phyloP scores from a whole-genome alignment of 2,113 vertebrate species.

The Malurus elegans region DNA sequence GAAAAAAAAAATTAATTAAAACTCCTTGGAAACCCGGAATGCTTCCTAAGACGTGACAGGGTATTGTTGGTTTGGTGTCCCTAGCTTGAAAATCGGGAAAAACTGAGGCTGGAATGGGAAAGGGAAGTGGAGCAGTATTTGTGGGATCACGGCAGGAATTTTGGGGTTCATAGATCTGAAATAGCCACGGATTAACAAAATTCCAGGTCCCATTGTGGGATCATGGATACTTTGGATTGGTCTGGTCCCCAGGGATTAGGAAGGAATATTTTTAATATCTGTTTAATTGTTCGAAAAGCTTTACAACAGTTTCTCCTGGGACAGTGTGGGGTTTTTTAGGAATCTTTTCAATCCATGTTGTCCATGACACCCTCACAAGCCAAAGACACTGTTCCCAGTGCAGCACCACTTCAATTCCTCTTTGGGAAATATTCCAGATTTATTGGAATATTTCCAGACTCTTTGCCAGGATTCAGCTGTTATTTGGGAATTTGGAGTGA shows the following conservation, averaged over 20 bases:
- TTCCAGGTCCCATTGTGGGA: neutral
- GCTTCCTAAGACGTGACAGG: neutral
- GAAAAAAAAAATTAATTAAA: neutral
- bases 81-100: neutral
- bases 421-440: accelerated
- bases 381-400: neutral
- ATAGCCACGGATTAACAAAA: no score
- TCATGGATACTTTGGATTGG: neutral
- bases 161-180: neutral
- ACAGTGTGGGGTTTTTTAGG: neutral
- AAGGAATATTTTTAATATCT: neutral
- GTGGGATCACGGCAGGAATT: neutral
- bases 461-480: neutral
- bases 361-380: neutral
- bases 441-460: neutral
- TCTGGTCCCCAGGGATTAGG: neutral
- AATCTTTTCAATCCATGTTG: neutral
- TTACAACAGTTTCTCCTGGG: neutral
- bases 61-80: neutral
- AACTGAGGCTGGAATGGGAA: neutral
- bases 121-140: neutral
- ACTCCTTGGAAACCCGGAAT: neutral
- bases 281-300: neutral
- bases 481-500: neutral
- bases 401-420: neutral